These are phyloP conservation scores for Fulmarus glacialis DNA, from an alignment of 2,113 vertebrate genomes.

Conservation along the genomic window DNA sequence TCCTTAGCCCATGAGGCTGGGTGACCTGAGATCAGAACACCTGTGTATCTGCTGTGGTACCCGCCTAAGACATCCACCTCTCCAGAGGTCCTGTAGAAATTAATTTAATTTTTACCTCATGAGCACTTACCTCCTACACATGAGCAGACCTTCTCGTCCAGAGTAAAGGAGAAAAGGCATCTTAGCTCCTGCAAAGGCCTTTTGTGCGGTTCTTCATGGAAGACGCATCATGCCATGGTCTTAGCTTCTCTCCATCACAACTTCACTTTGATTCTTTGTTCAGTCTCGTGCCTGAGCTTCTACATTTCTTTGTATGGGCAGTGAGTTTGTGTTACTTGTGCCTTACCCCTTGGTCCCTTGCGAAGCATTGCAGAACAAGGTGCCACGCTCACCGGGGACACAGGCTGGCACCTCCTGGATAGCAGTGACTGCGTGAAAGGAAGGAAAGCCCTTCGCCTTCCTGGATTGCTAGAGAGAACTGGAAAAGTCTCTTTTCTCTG, in stretches of 20 bases:
- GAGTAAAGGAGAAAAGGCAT: background rate
- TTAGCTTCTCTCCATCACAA: background rate
- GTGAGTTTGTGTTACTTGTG: background rate
- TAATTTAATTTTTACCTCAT: background rate
- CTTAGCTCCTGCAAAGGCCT: background rate
- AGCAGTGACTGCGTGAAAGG: background rate
- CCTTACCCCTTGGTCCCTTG: background rate
- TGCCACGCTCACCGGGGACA: fast-evolving
- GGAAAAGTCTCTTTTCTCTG: background rate
- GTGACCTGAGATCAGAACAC: background rate
- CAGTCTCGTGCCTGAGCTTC: background rate
- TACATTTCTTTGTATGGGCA: background rate
- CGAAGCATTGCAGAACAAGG: background rate
- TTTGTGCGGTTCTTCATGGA: background rate
- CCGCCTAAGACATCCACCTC: background rate
- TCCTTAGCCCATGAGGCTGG: background rate
- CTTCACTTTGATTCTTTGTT: background rate
- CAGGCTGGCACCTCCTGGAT: background rate
- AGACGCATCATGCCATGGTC: background rate
- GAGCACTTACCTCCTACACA: background rate
- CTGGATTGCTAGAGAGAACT: background rate
- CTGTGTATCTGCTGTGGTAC: background rate
- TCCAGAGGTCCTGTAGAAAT: background rate
- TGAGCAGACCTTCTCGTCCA: background rate
- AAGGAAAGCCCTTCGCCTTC: background rate